phyloP scores from a whole-genome alignment of 2,113 vertebrate genomes.

The Camelus bactrianus region DNA sequence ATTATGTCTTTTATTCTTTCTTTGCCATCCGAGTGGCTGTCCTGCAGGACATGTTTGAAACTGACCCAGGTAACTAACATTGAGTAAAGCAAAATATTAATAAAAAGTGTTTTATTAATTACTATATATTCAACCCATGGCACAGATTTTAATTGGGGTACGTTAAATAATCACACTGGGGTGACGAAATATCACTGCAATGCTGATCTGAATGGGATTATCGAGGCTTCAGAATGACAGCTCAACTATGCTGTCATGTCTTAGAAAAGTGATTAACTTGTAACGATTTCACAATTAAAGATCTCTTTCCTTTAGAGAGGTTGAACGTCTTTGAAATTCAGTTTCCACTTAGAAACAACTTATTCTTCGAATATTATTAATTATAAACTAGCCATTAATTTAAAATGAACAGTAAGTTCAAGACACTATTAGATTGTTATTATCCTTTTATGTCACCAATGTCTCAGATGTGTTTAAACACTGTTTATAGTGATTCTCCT shows the following conservation, averaged over 20 bases:
- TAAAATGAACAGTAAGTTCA: background rate
- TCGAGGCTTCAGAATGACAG: background rate
- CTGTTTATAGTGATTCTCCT: background rate
- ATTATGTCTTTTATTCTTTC: background rate
- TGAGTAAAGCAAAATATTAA: background rate
- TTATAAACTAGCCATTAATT: slow-evolving; percentile 48
- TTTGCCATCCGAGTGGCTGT: background rate
- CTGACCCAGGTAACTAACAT: background rate
- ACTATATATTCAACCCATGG: background rate
- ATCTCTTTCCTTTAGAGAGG: background rate
- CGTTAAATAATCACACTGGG: background rate
- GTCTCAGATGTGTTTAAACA: slow-evolving; percentile 6
- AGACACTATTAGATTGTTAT: background rate
- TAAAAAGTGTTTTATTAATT: too few relatives aligned
- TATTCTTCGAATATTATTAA: slow-evolving; percentile 48
- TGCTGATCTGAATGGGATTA: background rate
- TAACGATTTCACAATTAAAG: slow-evolving; percentile 54
- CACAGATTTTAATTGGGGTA: background rate
- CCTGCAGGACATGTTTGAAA: background rate
- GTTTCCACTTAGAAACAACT: background rate
- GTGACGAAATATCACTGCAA: background rate
- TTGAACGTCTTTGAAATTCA: slow-evolving; percentile 42
- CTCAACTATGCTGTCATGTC: background rate
- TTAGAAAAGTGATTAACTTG: slow-evolving; percentile 1
- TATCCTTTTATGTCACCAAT: background rate